These are phyloP conservation scores for Trichomycterus rosablanca DNA, from an alignment of 2,113 vertebrate genomes.

Conservation along the genomic window DNA sequence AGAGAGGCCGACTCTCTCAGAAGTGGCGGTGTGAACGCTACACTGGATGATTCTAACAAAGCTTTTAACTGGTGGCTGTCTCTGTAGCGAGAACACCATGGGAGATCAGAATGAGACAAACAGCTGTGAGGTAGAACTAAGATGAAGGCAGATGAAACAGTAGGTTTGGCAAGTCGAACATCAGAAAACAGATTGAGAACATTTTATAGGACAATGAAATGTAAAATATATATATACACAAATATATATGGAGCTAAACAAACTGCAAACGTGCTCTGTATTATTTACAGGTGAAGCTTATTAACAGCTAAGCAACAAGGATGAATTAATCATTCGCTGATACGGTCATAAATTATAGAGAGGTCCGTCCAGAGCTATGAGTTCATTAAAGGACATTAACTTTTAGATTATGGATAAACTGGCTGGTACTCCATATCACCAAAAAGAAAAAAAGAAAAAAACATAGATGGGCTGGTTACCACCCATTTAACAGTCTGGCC, in stretches of 20 bases:
- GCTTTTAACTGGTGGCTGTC: slow-evolving; percentile 5
- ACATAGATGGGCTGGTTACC: too few relatives aligned
- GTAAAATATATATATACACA: too few relatives aligned
- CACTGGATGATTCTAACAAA: neutral
- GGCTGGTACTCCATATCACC: too few relatives aligned
- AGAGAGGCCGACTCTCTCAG: slow-evolving; percentile 11
- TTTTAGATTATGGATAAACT: too few relatives aligned
- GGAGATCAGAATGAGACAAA: slow-evolving; percentile 39
- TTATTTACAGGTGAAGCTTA: neutral
- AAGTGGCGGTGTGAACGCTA: neutral
- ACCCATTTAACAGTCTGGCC: too few relatives aligned
- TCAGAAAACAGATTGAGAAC: neutral
- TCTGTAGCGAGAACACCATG: slow-evolving; percentile 40
- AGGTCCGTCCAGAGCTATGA: too few relatives aligned
- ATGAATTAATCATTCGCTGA: too few relatives aligned
- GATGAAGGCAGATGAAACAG: slow-evolving; percentile 20
- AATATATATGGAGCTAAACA: too few relatives aligned
- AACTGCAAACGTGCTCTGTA: too few relatives aligned
- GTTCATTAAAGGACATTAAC: too few relatives aligned
- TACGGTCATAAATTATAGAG: too few relatives aligned
- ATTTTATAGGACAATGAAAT: neutral
- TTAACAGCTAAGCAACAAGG: neutral
- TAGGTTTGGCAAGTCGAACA: slow-evolving; percentile 15
- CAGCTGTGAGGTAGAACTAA: slow-evolving; percentile 33
- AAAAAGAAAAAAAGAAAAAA: too few relatives aligned